Evolutionary conservation across 1,140 invertebrate genomes (phyloP).

Genomic region (Xylocopa sonorina): DNA sequence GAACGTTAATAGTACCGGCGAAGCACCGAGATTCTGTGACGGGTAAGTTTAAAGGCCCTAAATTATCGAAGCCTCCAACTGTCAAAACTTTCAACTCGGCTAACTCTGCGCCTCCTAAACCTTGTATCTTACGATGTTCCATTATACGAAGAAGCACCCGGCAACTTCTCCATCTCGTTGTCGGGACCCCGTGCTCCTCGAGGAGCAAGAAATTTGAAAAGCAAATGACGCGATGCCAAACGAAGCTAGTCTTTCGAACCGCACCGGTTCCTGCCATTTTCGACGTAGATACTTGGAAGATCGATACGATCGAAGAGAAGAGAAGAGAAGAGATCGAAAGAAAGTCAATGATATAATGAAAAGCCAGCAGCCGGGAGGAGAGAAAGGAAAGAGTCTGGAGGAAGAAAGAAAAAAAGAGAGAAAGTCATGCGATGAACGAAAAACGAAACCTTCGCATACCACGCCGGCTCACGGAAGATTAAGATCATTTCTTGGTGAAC

Average conservation of each 20-base stretch:
- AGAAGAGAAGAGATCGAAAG: too few relatives aligned
- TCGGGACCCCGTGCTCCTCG: not conserved
- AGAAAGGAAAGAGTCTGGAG: not conserved
- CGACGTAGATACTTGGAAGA: too few relatives aligned
- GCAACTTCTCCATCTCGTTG: not conserved
- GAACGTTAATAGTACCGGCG: slow-evolving; percentile 14
- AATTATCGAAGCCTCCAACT: slow-evolving; percentile 31
- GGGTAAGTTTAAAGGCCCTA: slow-evolving; percentile 28
- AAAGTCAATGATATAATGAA: slow-evolving; percentile 29
- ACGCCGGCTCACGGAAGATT: slow-evolving; percentile 11
- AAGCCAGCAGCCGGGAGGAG: too few relatives aligned
- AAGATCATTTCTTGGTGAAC: slow-evolving; percentile 33
- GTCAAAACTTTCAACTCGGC: slow-evolving; percentile 19
- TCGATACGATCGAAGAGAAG: slow-evolving; percentile 2
- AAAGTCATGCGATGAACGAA: not conserved
- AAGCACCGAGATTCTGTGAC: slow-evolving; percentile 12
- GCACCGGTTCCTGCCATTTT: too few relatives aligned
- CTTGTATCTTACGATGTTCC: slow-evolving; percentile 26
- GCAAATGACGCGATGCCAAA: not conserved
- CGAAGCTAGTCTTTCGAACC: not conserved
- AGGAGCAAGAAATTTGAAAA: slow-evolving; percentile 7
- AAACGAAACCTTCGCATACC: slow-evolving; percentile 17
- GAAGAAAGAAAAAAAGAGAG: not conserved
- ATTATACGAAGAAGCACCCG: not conserved
- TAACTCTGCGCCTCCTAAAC: slow-evolving; percentile 19